Base-by-base conservation (phyloP, 2,113 vertebrate genomes). In the Vidua macroura region DNA sequence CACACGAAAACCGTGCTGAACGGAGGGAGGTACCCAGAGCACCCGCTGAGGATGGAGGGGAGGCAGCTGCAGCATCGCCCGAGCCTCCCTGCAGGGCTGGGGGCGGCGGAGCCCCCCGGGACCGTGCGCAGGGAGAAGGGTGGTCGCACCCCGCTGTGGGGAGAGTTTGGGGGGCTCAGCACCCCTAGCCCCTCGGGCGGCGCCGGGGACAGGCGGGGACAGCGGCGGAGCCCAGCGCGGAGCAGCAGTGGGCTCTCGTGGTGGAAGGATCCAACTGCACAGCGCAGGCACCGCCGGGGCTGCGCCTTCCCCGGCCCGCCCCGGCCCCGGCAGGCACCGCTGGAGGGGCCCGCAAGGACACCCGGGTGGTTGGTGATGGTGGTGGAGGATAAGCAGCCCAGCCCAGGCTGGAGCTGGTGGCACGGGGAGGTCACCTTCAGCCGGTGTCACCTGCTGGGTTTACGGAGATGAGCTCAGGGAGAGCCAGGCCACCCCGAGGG, bases 321-420 rank as follows among this genome's bases (percentile, higher is more conserved):
- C 35, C 35, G 35, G 35, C 35, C 35, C 35, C 35, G 35, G 35
- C 9, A 6, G 35, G 43, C 60, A 1, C 22, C 23, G 73, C 64
- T 1, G 58, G 27, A 21, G 49, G 6, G 28, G 60, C 27, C 18
- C 15, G 37, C 19, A 3, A 2, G 67, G 43, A 22, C 41, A 7
- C 1, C 2, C 5, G 0, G 74, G 1, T 9, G 14, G 4, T 1
- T 15, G 5, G 0, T 2, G 58, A 0, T 13, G 6, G 58, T 0
- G 62, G 1, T 1, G 44, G 6, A 11, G 52, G 62, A 17, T 7
- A 56, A 33, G 80, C 22, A 23, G 35, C 18, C 1, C 56, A 9
- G 21, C 11, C 39, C 43, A 2, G 35, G 28, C 7, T 11, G 74
- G 35, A 17, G 3, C 8, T 13, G 46, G 25, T 2, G 53, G 37